Conservation (phyloP, 2,113 vertebrate species). For the Ammodytes marinus region DNA sequence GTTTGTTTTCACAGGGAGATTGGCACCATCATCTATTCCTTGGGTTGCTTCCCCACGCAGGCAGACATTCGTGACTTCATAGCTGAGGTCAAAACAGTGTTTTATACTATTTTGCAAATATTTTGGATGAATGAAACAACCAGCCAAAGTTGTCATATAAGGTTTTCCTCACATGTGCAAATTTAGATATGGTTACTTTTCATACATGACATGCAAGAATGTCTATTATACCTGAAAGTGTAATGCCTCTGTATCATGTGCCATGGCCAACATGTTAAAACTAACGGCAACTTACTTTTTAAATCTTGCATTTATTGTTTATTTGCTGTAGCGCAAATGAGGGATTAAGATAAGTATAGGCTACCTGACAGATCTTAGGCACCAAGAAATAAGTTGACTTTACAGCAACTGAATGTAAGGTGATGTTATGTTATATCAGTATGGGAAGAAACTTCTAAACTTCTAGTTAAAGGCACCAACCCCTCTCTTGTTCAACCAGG, state of each 20-base stretch:
- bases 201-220: neutral
- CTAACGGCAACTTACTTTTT: neutral
- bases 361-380: neutral
- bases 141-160: neutral
- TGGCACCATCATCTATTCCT: constrained; percentile 90
- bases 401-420: neutral
- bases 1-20: constrained; percentile 87
- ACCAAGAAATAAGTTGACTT: neutral
- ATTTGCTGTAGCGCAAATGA: neutral
- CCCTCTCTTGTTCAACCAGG: constrained; percentile 78
- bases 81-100: constrained; percentile 83
- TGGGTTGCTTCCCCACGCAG: constrained; percentile 93
- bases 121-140: neutral
- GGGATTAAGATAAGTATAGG: neutral
- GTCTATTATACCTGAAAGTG: neutral
- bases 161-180: neutral
- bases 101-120: neutral
- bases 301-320: neutral
- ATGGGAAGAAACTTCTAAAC: neutral
- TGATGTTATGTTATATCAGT: neutral
- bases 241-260: neutral
- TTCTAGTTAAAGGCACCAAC: neutral
- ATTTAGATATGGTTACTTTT: neutral
- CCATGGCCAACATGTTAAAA: too few relatives aligned
- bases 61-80: constrained; percentile 90